Evolutionary conservation across 1,140 invertebrate species (phyloP), one percentile per base, ranked within the genome.

Genomic region (Eupristina koningsbergeri): DNA sequence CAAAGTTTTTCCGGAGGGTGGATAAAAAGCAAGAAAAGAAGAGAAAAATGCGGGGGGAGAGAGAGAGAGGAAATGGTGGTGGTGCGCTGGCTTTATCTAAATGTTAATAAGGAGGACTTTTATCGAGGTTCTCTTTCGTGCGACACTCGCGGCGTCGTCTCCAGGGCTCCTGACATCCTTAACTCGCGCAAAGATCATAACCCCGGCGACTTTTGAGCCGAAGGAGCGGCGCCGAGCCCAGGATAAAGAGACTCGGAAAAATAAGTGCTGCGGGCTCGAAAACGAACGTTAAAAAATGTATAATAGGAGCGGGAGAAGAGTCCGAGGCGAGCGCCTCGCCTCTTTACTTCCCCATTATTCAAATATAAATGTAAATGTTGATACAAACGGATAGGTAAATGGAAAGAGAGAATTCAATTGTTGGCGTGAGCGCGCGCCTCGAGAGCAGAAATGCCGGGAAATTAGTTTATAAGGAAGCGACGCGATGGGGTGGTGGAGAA

Each of bases 291-390:
- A 91, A 92, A 92, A 93, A 93, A 92, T 92, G 91, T 85, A 85
- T 85, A 85, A 85, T 85, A 53, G 78, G 71, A 58, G 39, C 50
- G 39, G 78, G 34, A 58, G 36, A 63, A 84, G 88, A 89, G 89
- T 89, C 89, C 89, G 88, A 88, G 85, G 78, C 87, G 80, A 83
- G 84, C 81, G 77, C 85, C 17, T n/a, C 85, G 87, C 86, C 89
- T 91, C 91, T 92, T 92, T 92, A 92, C 91, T 92, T 91, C 91
- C 87, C 91, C 90, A 93, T 93, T 93, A 93, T 93, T 93, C 92
- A 93, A 92, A 93, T 93, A 93, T 92, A 92, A 92, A 93, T 92
- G 92, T 93, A 93, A 93, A 93, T 92, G 92, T 93, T 93, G 91
- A 92, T 93, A 93, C 91, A 92, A 92, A 92, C 91, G 92, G 90